Evolutionary conservation across 2,113 vertebrate species (phyloP), one percentile per base, ranked within the genome.

Genomic region (Choloepus hoffmanni): DNA sequence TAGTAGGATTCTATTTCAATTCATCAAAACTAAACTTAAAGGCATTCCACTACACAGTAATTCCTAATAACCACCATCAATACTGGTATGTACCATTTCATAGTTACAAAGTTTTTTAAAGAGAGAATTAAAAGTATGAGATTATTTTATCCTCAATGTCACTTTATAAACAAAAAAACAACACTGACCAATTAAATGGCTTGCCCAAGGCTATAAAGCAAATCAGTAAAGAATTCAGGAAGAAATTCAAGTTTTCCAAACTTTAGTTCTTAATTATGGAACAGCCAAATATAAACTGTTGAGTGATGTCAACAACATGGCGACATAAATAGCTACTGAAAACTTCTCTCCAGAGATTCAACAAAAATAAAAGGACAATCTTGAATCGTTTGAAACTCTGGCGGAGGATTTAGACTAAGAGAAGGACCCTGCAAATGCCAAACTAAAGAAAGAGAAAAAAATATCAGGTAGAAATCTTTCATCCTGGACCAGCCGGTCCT

Each of bases 121-220:
- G 15, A 78, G 33, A 76, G 43, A 23, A 76, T 60, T 76, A 77
- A 70, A 89, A 53, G 21, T 55, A 55, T 48, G 70, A 89, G 12
- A 40, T 36, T 60, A 70, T 60, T 65, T 76, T 76, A 76, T 45
- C 72, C 45, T 92, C 76, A 55, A n/a, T n/a, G 19, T 67, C 19
- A 92, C 63, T 76, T 79, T 88, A 63, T 81, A 89, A 81, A 63
- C 24, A 88, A 89, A n/a, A 70, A 95, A 77, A 11, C 50, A 78
- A 78, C 43, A 77, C 9, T 78, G 63, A 73, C 30, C 24, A 84
- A 77, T 77, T 58, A 94, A 5, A 16, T 94, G 62, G 90, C 21
- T 40, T 77, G 68, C 33, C 50, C 50, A 94, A 30, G 43, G 43
- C 55, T 83, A 67, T 65, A 60, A 48, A 53, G 28, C 67, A 78